Evolutionary conservation across 2,888 invertebrate species (phyloP).

Genomic region (Gymnosoma rotundatum): DNA sequence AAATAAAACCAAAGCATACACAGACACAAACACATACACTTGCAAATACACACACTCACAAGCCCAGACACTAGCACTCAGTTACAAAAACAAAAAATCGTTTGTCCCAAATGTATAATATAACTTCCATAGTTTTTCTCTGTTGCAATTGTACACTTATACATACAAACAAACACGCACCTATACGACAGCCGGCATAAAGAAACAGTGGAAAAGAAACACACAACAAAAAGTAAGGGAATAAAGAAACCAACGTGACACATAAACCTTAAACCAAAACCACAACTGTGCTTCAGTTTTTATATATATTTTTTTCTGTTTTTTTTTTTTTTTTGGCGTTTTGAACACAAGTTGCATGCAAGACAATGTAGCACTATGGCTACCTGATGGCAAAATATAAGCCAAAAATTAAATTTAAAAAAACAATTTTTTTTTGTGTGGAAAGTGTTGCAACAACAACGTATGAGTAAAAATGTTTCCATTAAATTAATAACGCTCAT

Average conservation of each 20-base stretch:
- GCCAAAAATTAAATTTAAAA: background rate
- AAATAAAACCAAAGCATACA: constrained; percentile 6
- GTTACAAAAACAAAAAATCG: constrained; percentile 35
- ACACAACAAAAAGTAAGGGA: constrained; percentile 7
- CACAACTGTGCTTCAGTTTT: constrained; percentile 54
- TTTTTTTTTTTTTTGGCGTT: constrained; percentile 12
- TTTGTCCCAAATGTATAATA: constrained; percentile 61
- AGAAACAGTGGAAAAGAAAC: constrained; percentile 20
- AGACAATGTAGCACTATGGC: constrained; percentile 52
- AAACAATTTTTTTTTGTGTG: no score
- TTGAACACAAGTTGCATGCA: constrained; percentile 72
- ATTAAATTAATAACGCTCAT: no score
- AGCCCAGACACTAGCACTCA: background rate
- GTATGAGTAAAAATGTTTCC: no score
- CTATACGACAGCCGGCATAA: constrained; percentile 30
- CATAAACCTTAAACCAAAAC: constrained; percentile 67
- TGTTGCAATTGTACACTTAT: constrained; percentile 1
- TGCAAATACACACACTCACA: background rate
- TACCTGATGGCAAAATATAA: background rate
- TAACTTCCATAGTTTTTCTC: constrained; percentile 27
- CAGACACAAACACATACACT: constrained; percentile 2
- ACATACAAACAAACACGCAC: background rate
- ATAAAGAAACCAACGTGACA: constrained; percentile 65
- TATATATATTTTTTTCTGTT: constrained; percentile 5
- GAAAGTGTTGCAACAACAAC: no score